These are phyloP conservation scores for Jaculus jaculus DNA, from an alignment of 2,113 vertebrate species.

Conservation along the genomic window DNA sequence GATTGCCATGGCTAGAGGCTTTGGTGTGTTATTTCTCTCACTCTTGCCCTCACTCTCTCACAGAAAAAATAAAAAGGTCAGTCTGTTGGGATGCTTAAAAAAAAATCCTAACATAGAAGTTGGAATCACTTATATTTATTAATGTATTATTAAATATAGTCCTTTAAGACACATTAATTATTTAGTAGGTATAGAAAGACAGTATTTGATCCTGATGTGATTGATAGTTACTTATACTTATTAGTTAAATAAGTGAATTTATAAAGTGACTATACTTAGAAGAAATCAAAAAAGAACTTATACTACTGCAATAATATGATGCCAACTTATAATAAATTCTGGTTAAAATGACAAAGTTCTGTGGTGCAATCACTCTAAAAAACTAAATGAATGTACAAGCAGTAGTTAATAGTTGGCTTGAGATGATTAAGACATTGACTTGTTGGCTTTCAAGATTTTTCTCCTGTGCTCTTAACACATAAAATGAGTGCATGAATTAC, in stretches of 20 bases:
- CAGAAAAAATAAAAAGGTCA: no score
- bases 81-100: no score
- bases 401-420: not conserved
- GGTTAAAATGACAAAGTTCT: conserved; percentile 61
- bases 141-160: conserved; percentile 56
- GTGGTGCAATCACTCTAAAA: conserved; percentile 64
- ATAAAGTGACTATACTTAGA: conserved; percentile 62
- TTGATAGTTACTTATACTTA: conserved; percentile 69
- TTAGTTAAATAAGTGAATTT: conserved; percentile 72
- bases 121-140: conserved; percentile 55
- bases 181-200: conserved; percentile 49
- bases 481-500: conserved; percentile 55
- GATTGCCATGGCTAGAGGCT: no score
- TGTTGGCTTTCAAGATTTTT: conserved; percentile 5
- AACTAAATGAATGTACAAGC: conserved; percentile 8
- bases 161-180: conserved; percentile 67
- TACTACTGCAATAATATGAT: conserved; percentile 59
- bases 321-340: conserved; percentile 67
- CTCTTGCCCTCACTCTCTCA: no score
- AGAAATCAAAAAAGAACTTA: conserved; percentile 78
- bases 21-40: no score
- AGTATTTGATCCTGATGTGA: conserved; percentile 71
- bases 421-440: conserved; percentile 37
- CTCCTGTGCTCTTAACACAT: not conserved
- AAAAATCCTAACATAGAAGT: not conserved